Conservation (phyloP, 2,113 vertebrate genomes). For the Sorex araneus region DNA sequence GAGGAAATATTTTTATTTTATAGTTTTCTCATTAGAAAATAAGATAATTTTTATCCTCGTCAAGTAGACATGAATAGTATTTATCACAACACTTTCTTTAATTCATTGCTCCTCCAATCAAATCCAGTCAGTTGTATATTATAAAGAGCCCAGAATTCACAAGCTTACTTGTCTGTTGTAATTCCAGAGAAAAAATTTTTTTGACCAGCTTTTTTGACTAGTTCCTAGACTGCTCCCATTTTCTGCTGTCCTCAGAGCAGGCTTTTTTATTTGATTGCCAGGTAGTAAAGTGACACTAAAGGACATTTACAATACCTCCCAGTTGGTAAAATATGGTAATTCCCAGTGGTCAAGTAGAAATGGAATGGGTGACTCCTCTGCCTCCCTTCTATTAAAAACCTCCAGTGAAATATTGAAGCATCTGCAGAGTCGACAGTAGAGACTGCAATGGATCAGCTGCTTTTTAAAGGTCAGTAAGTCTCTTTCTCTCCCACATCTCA, state of each 20-base stretch:
- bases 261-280: conserved; percentile 61
- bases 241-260: conserved; percentile 52
- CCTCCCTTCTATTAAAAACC: conserved; percentile 77
- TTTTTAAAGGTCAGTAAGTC: conserved; percentile 83
- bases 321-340: conserved; percentile 66
- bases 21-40: neutral
- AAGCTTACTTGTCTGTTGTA: conserved; percentile 54
- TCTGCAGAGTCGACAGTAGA: conserved; percentile 63
- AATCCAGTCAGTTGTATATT: conserved; percentile 8
- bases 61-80: neutral
- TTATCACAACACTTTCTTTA: neutral
- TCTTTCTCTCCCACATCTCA: conserved; percentile 74
- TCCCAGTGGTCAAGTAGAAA: conserved; percentile 71
- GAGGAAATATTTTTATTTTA: neutral
- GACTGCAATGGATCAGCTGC: conserved; percentile 52
- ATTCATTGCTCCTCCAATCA: neutral
- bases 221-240: conserved; percentile 17
- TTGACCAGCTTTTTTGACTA: conserved; percentile 46
- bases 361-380: conserved; percentile 57
- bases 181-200: conserved; percentile 64
- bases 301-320: conserved; percentile 63
- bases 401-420: conserved; percentile 79
- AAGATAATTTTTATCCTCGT: conserved; percentile 3
- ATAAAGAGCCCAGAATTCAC: conserved; percentile 4
- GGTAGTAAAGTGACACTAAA: conserved; percentile 55